A percentile compares a stretch with the other conserved stretches of the same genome.
phyloP scores from a whole-genome alignment of 1,140 invertebrate species.

The Drosophila ironensis region DNA sequence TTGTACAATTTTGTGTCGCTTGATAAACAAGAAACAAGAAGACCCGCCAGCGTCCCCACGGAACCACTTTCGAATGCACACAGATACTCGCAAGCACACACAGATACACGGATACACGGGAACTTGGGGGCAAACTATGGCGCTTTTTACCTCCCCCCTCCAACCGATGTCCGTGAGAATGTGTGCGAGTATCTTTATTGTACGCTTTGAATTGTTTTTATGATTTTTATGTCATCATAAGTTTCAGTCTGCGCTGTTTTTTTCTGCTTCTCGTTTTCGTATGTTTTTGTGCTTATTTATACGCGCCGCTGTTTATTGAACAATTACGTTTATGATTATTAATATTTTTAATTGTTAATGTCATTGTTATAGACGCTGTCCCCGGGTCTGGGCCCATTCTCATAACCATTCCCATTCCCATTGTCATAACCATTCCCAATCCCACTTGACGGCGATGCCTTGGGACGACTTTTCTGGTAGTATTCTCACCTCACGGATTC shows the following conservation, averaged over 20 bases:
- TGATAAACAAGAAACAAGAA: slow-evolving; percentile 61
- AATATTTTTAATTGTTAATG: slow-evolving; percentile 79
- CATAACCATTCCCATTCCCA: slow-evolving; percentile 38
- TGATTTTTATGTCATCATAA: slow-evolving; percentile 81
- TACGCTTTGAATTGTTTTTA: slow-evolving; percentile 79
- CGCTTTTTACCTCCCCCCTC: slow-evolving; percentile 33
- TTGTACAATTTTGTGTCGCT: slow-evolving; percentile 75
- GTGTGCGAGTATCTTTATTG: slow-evolving; percentile 67
- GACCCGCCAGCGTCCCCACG: slow-evolving; percentile 54
- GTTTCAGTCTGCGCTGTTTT: slow-evolving; percentile 60
- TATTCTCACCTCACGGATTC: slow-evolving; percentile 9
- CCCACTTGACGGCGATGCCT: slow-evolving; percentile 37
- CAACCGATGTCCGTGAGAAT: slow-evolving; percentile 5
- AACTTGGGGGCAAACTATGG: slow-evolving; percentile 45
- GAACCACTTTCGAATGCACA: slow-evolving; percentile 52
- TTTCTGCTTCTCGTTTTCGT: slow-evolving; percentile 61
- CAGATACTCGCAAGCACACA: slow-evolving; percentile 10
- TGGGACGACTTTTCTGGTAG: slow-evolving; percentile 19
- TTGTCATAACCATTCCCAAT: slow-evolving; percentile 17
- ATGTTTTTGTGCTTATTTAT: slow-evolving; percentile 69
- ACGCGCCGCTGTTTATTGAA: slow-evolving; percentile 70
- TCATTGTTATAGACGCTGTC: slow-evolving; percentile 67
- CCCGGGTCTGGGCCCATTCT: slow-evolving; percentile 21
- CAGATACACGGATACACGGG: slow-evolving; percentile 22
- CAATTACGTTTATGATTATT: slow-evolving; percentile 79